Percentiles rank a stretch among this genome's conserved stretches.
phyloP scores from a whole-genome alignment of 2,113 vertebrate genomes.

The Helogale parvula region DNA sequence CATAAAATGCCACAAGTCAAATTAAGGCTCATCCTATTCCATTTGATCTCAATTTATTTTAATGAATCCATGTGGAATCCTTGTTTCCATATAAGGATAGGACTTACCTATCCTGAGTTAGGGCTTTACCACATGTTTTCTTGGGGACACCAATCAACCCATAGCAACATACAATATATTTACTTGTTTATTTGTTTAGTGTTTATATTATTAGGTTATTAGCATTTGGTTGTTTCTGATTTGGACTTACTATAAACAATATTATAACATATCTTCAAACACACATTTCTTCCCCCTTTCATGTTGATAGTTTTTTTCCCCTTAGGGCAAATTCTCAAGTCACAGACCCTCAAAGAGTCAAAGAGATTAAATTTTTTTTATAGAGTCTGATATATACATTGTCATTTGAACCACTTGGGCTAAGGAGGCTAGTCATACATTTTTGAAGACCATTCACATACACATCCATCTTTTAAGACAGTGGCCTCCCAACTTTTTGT shows the following conservation, averaged over 20 bases:
- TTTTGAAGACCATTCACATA: background rate
- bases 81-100: background rate
- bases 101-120: background rate
- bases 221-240: background rate
- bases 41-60: background rate
- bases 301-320: background rate
- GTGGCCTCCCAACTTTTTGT: background rate
- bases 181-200: background rate
- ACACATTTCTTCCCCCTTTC: background rate
- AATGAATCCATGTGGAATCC: background rate
- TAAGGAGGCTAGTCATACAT: background rate
- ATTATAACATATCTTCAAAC: background rate
- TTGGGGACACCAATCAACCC: background rate
- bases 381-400: background rate
- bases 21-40: background rate
- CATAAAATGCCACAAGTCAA: background rate
- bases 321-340: constrained; percentile 9
- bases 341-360: background rate
- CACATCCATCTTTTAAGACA: background rate
- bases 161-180: background rate
- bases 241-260: background rate
- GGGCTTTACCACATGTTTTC: background rate
- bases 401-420: background rate
- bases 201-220: background rate
- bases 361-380: background rate